Conservation (phyloP, 2,797 vertebrate species). For the Kryptopterus vitreolus region DNA sequence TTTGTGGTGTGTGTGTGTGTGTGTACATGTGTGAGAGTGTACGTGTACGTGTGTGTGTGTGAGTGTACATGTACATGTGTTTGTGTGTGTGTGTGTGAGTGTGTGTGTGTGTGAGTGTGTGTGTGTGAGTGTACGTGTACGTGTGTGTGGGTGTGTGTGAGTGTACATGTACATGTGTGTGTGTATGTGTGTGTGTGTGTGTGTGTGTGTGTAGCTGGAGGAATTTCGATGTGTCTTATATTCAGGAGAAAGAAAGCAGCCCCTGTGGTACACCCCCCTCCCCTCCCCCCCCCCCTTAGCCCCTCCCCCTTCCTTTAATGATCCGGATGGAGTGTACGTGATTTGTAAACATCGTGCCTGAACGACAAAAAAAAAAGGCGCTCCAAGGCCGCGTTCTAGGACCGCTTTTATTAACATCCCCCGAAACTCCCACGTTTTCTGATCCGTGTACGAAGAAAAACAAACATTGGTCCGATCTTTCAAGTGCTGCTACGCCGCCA, state of each 20-base stretch:
- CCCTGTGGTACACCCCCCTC: neutral
- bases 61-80: too few relatives aligned
- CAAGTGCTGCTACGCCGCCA: constrained; percentile 55
- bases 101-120: too few relatives aligned
- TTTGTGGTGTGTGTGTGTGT: too few relatives aligned
- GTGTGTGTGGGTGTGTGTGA: too few relatives aligned
- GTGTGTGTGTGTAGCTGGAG: too few relatives aligned
- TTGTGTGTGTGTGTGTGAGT: too few relatives aligned
- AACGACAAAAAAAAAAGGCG: neutral
- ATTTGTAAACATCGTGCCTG: neutral
- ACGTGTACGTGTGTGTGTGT: too few relatives aligned
- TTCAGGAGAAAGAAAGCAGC: neutral
- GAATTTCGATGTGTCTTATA: neutral
- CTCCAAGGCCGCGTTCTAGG: neutral
- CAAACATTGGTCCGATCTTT: constrained; percentile 74
- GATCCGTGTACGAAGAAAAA: constrained; percentile 34
- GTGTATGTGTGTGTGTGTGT: too few relatives aligned
- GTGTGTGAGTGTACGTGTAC: too few relatives aligned
- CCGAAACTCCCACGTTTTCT: neutral
- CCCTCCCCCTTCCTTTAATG: neutral
- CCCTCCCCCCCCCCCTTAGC: neutral
- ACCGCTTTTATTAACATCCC: constrained; percentile 1
- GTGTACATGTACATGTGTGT: too few relatives aligned
- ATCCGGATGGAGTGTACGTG: neutral
- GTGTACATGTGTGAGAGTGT: too few relatives aligned